phyloP scores from a whole-genome alignment of 2,888 invertebrate genomes.

The Drosophila bunnanda region DNA sequence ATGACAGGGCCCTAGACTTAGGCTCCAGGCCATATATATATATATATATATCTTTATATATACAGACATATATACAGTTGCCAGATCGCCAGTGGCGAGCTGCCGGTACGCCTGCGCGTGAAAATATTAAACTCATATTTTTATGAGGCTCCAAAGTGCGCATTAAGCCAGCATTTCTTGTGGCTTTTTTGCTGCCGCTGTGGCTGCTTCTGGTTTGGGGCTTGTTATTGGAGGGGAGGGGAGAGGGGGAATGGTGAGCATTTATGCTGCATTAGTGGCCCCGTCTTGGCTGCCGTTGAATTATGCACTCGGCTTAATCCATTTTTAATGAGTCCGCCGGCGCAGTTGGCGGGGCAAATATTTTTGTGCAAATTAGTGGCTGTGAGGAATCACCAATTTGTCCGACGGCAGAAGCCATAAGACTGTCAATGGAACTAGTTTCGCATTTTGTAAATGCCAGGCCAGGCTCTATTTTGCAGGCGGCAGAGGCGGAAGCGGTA shows the following conservation, averaged over 20 bases:
- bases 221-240: constrained; percentile 23
- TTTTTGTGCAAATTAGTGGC: constrained; percentile 60
- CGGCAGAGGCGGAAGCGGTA: constrained; percentile 47
- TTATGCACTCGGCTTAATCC: constrained; percentile 76
- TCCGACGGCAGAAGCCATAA: constrained; percentile 56
- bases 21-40: not conserved
- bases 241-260: constrained; percentile 8
- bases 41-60: not conserved
- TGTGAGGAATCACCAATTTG: constrained; percentile 57
- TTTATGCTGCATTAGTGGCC: constrained; percentile 57
- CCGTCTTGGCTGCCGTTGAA: constrained; percentile 66
- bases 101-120: constrained; percentile 76
- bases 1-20: constrained; percentile 37
- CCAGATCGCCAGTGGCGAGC: constrained; percentile 18
- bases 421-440: constrained; percentile 70
- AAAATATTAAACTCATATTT: constrained; percentile 81
- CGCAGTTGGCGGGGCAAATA: constrained; percentile 26
- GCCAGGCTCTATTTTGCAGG: constrained; percentile 15
- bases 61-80: not conserved
- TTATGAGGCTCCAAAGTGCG: constrained; percentile 75
- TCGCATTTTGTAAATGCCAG: constrained; percentile 50
- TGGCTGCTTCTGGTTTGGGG: constrained; percentile 23
- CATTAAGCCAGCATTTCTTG: constrained; percentile 65
- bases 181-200: constrained; percentile 35
- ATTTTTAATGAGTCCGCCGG: constrained; percentile 74